Base-by-base conservation (phyloP, 2,113 vertebrate species). In the Actenoides hombroni region DNA sequence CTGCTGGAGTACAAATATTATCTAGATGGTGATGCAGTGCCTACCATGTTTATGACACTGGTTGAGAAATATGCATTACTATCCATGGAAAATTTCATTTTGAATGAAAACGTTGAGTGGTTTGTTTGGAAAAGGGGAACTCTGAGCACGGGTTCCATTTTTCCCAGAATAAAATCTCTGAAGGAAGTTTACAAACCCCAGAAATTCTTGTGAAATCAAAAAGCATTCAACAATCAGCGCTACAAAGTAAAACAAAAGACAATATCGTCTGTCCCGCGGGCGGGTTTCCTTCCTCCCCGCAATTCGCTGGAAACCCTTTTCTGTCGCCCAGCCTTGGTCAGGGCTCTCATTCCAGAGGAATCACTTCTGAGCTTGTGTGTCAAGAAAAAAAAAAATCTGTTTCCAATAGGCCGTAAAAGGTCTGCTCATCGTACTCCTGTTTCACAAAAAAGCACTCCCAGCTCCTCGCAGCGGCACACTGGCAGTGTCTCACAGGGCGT, bases 191-290 rank as follows among this genome's bases (percentile, higher is more conserved):
- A 97, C 80, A 92, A 93, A 79, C 29, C 77, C 81, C 94, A 94
- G 81, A 95, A 94, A 89, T 92, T 91, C 96, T 96, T 96, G 95
- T 95, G 96, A 95, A 95, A 95, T 93, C 89, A 63, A 49, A 88
- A 96, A 84, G 86, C 77, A 84, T 92, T 92, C 73, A 94, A 90
- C 96, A 88, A 86, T 78, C 90, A 88, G 73, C 1, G 1, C 69
- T 90, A 69, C 86, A 46, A 87, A 96, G 48, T 71, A 82, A 91
- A 96, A 93, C 92, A 93, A 95, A 97, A 91, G 92, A 91, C 86
- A 93, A 53, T 73, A 51, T 95, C 6, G 0, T 93, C 90, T 76
- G 84, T 94, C 88, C 94, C 88, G 76, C 18, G n/a, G 95, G 88
- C 3, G 13, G 91, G 82, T 94, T 95, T 97, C 94, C 88, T 95